phyloP scores from a whole-genome alignment of 2,113 vertebrate genomes.

The Gorsachius goisagi region DNA sequence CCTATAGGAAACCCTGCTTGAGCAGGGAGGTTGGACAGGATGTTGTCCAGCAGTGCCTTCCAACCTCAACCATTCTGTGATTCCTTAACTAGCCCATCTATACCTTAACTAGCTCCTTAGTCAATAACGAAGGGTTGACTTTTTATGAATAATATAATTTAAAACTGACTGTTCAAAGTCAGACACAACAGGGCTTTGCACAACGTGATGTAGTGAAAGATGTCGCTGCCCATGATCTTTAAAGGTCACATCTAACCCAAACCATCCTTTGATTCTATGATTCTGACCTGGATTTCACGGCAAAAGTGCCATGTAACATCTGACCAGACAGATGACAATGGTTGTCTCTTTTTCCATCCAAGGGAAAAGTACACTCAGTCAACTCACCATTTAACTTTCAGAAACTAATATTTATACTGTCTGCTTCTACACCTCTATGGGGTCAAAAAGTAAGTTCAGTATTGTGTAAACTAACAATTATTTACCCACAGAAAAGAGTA shows the following conservation, averaged over 20 bases:
- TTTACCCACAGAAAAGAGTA: neutral
- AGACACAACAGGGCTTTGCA: neutral
- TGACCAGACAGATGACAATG: neutral
- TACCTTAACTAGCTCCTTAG: neutral
- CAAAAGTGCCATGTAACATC: neutral
- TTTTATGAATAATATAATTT: neutral
- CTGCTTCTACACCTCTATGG: neutral
- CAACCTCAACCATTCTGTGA: neutral
- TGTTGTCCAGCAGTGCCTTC: neutral
- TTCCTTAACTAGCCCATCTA: neutral
- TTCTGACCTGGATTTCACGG: neutral
- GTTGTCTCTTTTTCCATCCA: neutral
- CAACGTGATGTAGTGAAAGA: neutral
- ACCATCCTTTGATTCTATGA: neutral
- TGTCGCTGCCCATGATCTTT: neutral
- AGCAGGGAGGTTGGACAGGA: neutral
- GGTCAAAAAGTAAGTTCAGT: neutral
- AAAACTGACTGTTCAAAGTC: neutral
- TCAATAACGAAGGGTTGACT: neutral
- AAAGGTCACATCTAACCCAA: neutral
- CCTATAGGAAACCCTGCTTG: neutral
- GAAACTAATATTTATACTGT: neutral
- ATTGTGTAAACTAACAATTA: neutral
- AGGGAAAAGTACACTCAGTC: neutral
- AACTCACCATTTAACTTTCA: neutral